Percentiles rank a stretch among this genome's conserved stretches.
Conservation (phyloP, 2,797 vertebrate genomes). For the Lacerta bilineata region DNA sequence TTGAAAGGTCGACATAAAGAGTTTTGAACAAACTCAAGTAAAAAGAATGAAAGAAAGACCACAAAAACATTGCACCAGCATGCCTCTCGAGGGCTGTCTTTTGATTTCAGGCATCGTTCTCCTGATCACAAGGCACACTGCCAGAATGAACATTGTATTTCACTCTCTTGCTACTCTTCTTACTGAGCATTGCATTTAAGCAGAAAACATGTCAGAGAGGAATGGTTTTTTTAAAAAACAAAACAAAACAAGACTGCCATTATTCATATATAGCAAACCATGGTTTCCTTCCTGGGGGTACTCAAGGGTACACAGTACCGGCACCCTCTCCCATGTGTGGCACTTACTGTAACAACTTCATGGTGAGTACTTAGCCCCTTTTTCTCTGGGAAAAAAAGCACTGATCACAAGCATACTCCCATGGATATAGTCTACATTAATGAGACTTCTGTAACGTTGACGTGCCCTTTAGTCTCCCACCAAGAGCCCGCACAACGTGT, state of each 20-base stretch:
- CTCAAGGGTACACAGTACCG: no score
- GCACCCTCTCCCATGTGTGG: no score
- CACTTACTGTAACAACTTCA: no score
- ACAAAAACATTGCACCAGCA: not conserved
- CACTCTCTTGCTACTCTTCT: constrained; percentile 53
- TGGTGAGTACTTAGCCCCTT: no score
- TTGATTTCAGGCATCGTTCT: constrained; percentile 72
- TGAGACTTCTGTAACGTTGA: no score
- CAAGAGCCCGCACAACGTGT: no score
- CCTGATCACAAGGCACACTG: constrained; percentile 65
- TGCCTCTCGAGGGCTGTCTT: constrained; percentile 63
- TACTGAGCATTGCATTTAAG: constrained; percentile 42
- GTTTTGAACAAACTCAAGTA: constrained; percentile 71
- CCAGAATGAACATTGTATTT: constrained; percentile 57
- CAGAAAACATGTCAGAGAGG: constrained; percentile 66
- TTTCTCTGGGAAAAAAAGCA: no score
- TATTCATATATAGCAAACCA: not conserved
- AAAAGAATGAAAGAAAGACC: constrained; percentile 35
- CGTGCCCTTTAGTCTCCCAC: no score
- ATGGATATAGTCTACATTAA: constrained; percentile 20
- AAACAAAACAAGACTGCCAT: not conserved
- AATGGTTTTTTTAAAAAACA: constrained; percentile 19
- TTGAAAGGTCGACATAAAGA: constrained; percentile 70
- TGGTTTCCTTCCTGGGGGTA: no score
- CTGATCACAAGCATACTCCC: not conserved